Percentiles rank a stretch among this genome's conserved stretches.
Evolutionary conservation across 2,113 vertebrate genomes (phyloP).

Genomic region (Phoxinus phoxinus): DNA sequence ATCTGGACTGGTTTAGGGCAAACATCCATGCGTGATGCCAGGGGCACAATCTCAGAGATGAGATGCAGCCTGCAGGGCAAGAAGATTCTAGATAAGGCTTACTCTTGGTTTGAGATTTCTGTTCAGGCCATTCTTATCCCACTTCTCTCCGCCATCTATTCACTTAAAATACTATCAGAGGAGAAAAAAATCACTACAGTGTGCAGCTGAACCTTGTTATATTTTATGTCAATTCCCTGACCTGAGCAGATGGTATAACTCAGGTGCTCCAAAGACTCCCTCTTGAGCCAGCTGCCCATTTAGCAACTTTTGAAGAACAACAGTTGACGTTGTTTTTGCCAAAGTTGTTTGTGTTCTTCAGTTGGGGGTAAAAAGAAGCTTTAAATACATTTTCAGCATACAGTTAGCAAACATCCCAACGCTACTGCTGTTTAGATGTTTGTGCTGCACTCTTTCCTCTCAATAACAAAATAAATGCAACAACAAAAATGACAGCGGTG

Average conservation of each 20-base stretch:
- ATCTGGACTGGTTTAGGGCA: constrained; percentile 2
- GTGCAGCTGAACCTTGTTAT: constrained; percentile 20
- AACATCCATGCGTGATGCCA: not conserved
- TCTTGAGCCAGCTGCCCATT: constrained; percentile 4
- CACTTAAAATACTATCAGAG: not conserved
- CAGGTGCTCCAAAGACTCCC: not conserved
- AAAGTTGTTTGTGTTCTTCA: no score
- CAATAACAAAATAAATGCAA: no score
- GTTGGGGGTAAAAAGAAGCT: no score
- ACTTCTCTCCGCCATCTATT: not conserved
- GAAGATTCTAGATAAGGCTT: not conserved
- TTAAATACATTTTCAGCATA: no score
- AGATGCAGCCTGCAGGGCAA: not conserved
- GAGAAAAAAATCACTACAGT: not conserved
- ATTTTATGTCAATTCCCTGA: constrained; percentile 12
- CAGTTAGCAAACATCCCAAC: no score
- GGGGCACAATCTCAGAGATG: constrained; percentile 22
- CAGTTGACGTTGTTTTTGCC: not conserved
- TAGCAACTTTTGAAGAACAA: not conserved
- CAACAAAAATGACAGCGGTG: no score
- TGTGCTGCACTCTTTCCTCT: no score
- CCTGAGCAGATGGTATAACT: constrained; percentile 8
- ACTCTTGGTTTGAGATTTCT: not conserved
- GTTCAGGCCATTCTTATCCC: not conserved
- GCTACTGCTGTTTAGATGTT: no score